Percentiles rank a stretch among this genome's conserved stretches.
These are phyloP conservation scores for Solenopsis fugax DNA, from an alignment of 1,140 invertebrate genomes.

Conservation along the genomic window DNA sequence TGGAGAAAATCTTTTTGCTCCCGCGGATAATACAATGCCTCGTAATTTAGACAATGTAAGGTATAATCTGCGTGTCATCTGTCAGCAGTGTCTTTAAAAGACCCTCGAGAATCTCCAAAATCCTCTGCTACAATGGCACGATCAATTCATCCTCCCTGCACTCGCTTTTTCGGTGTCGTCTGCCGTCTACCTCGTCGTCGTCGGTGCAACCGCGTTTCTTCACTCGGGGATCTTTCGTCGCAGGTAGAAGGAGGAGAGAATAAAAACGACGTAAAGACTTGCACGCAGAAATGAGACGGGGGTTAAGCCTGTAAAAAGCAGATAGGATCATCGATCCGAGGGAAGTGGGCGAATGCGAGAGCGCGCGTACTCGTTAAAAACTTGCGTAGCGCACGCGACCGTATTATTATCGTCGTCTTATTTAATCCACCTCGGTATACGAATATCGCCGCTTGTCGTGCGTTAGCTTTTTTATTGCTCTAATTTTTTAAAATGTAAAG, in stretches of 20 bases:
- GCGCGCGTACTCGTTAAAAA: conserved; percentile 41
- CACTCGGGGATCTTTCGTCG: conserved; percentile 32
- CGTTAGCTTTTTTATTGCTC: conserved; percentile 2
- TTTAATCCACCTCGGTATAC: conserved; percentile 3
- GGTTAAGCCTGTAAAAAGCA: conserved; percentile 47
- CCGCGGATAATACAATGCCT: neutral
- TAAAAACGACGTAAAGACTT: conserved; percentile 49
- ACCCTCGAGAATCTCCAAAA: conserved; percentile 44
- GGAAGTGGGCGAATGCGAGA: conserved; percentile 12
- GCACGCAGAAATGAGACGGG: conserved; percentile 56
- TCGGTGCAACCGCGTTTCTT: conserved; percentile 32
- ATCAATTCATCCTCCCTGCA: conserved; percentile 51
- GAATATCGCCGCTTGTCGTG: conserved; percentile 19
- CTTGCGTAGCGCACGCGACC: conserved; percentile 49
- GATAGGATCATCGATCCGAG: conserved; percentile 57
- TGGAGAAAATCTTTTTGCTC: neutral
- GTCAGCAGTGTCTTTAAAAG: conserved; percentile 50
- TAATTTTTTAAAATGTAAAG: conserved; percentile 22
- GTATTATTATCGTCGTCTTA: conserved; percentile 51
- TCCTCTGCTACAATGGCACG: conserved; percentile 52
- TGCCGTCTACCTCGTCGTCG: conserved; percentile 17
- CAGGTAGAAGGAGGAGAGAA: neutral
- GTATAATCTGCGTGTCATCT: conserved; percentile 59
- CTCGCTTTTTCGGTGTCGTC: conserved; percentile 43
- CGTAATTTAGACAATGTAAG: conserved; percentile 46